Percentiles rank a stretch among this genome's conserved stretches.
Conservation (phyloP, 2,888 invertebrate genomes). For the Elegia similella region DNA sequence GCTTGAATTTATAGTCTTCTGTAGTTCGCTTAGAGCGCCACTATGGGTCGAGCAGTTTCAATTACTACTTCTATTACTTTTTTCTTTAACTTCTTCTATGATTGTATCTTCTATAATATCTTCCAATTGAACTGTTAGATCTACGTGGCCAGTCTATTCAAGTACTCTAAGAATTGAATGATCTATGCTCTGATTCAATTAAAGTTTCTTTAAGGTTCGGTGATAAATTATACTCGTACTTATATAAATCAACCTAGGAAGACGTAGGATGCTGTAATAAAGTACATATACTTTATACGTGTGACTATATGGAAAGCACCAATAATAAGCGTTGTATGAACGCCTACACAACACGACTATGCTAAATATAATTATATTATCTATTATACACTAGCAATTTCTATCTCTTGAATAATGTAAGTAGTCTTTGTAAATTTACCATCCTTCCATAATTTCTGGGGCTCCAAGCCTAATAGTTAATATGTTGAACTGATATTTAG, state of each 20-base stretch:
- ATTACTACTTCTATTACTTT: conserved; percentile 18
- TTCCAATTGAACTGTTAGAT: conserved; percentile 46
- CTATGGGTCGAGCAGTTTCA: conserved; percentile 43
- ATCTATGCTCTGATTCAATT: conserved; percentile 50
- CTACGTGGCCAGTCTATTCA: conserved; percentile 66
- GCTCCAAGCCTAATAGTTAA: conserved; percentile 26
- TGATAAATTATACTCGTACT: conserved; percentile 48
- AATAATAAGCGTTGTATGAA: conserved; percentile 52
- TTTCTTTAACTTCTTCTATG: conserved; percentile 16
- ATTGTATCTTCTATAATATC: conserved; percentile 17
- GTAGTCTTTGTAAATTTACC: conserved; percentile 72
- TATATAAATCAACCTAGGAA: conserved; percentile 44
- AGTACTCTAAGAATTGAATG: conserved; percentile 47
- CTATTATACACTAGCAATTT: conserved; percentile 70
- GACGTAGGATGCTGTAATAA: conserved; percentile 42
- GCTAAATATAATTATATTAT: conserved; percentile 54
- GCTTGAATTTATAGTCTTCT: conserved; percentile 76
- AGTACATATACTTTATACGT: conserved; percentile 42
- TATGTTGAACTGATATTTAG: conserved; percentile 22
- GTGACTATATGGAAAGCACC: conserved; percentile 61
- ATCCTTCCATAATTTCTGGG: conserved; percentile 62
- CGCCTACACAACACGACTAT: conserved; percentile 50
- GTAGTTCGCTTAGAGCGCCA: conserved; percentile 75
- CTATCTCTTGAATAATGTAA: conserved; percentile 70
- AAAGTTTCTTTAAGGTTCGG: conserved; percentile 50